These are phyloP conservation scores for Oenanthe oenanthe DNA, from an alignment of 2,113 vertebrate species.

Conservation along the genomic window DNA sequence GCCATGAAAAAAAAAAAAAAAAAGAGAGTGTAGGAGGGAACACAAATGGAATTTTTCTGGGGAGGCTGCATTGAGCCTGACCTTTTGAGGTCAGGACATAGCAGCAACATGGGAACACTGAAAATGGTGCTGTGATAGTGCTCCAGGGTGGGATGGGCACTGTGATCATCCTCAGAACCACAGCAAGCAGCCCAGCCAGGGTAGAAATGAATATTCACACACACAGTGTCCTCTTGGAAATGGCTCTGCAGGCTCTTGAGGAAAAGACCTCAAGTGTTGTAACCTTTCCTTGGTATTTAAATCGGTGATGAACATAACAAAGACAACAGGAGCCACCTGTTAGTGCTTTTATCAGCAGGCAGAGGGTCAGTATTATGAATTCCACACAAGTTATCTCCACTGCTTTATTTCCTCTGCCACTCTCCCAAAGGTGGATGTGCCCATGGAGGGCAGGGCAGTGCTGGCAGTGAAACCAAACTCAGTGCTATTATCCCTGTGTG, in stretches of 20 bases:
- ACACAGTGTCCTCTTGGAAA: background rate
- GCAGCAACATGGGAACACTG: background rate
- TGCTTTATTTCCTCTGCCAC: background rate
- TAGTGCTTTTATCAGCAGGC: background rate
- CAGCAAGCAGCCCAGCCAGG: background rate
- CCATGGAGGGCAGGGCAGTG: background rate
- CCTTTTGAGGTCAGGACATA: conserved; percentile 32
- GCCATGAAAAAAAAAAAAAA: conserved; percentile 13
- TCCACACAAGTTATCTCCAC: background rate
- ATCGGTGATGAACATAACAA: background rate
- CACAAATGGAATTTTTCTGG: conserved; percentile 21
- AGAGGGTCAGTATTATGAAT: background rate
- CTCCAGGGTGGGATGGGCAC: background rate
- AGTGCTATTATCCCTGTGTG: background rate
- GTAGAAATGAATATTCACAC: background rate
- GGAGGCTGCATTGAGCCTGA: background rate
- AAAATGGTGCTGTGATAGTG: background rate
- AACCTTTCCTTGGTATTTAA: background rate
- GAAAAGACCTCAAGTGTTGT: background rate
- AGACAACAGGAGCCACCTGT: background rate
- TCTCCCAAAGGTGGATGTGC: background rate
- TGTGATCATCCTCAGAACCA: background rate
- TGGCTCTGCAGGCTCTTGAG: background rate
- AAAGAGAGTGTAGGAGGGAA: background rate
- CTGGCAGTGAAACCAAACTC: background rate